Percentiles rank a stretch among this genome's conserved stretches.
phyloP scores from a whole-genome alignment of 2,797 vertebrate species.

The Enteromius thamalakanensis region DNA sequence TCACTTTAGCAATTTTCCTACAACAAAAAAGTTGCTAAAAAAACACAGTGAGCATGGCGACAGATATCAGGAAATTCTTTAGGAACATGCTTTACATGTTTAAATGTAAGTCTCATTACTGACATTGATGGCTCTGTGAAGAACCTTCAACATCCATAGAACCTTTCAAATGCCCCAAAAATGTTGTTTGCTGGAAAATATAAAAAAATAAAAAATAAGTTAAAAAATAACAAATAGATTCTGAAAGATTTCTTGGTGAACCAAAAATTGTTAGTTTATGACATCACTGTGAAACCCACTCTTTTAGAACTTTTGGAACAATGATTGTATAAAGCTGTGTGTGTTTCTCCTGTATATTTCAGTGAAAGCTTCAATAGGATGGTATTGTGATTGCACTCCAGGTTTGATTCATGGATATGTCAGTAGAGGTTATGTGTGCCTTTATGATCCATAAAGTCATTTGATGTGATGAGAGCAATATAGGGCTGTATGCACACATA shows the following conservation, averaged over 20 bases:
- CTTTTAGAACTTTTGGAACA: neutral
- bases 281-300: neutral
- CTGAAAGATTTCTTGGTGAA: neutral
- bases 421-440: neutral
- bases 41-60: neutral
- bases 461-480: neutral
- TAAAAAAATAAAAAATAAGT: too few relatives aligned
- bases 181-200: neutral
- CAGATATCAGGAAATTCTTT: neutral
- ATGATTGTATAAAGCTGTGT: neutral
- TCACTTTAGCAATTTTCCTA: neutral
- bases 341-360: neutral
- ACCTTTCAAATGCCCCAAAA: neutral
- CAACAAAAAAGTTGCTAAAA: neutral
- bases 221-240: too few relatives aligned
- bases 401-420: neutral
- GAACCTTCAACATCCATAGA: neutral
- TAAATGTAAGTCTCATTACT: neutral
- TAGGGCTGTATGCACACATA: neutral
- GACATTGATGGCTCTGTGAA: neutral
- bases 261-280: neutral
- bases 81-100: neutral
- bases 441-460: neutral
- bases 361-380: neutral
- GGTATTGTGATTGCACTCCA: neutral